A percentile compares a stretch with the other conserved stretches of the same genome.
Conservation (phyloP, 2,797 vertebrate species). For the Cephalopachus bancanus region DNA sequence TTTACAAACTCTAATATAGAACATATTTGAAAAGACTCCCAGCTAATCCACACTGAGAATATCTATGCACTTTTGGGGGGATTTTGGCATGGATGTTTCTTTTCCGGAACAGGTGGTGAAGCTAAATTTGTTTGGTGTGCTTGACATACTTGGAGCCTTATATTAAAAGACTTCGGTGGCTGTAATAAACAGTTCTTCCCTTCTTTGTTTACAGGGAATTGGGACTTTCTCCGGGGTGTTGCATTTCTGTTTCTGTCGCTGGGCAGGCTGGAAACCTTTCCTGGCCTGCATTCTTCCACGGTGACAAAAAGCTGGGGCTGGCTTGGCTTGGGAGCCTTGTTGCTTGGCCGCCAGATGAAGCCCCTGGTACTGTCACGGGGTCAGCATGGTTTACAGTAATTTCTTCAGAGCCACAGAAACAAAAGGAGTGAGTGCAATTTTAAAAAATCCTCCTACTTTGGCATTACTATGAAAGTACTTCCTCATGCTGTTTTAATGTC, state of each 20-base stretch:
- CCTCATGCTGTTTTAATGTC: not conserved
- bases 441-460: not conserved
- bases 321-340: not conserved
- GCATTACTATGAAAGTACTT: not conserved
- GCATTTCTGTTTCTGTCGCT: slow-evolving; percentile 55
- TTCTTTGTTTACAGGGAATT: slow-evolving; percentile 75
- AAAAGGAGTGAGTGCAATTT: not conserved
- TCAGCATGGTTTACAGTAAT: slow-evolving; percentile 46
- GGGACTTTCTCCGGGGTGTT: slow-evolving; percentile 51
- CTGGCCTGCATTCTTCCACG: not conserved
- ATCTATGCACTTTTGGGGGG: slow-evolving; percentile 76
- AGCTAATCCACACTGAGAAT: slow-evolving; percentile 80
- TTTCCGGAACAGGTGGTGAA: slow-evolving; percentile 83
- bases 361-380: not conserved
- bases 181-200: slow-evolving; percentile 70
- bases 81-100: slow-evolving; percentile 76
- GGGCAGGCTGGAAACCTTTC: slow-evolving; percentile 54
- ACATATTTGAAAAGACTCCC: slow-evolving; percentile 80
- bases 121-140: slow-evolving; percentile 79
- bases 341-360: slow-evolving; percentile 21
- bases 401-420: slow-evolving; percentile 15
- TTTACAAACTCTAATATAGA: slow-evolving; percentile 81
- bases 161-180: slow-evolving; percentile 72
- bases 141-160: slow-evolving; percentile 73
- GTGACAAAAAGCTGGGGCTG: not conserved